Evolutionary conservation across 2,113 vertebrate species (phyloP).

Genomic region (Tringa solitaria): DNA sequence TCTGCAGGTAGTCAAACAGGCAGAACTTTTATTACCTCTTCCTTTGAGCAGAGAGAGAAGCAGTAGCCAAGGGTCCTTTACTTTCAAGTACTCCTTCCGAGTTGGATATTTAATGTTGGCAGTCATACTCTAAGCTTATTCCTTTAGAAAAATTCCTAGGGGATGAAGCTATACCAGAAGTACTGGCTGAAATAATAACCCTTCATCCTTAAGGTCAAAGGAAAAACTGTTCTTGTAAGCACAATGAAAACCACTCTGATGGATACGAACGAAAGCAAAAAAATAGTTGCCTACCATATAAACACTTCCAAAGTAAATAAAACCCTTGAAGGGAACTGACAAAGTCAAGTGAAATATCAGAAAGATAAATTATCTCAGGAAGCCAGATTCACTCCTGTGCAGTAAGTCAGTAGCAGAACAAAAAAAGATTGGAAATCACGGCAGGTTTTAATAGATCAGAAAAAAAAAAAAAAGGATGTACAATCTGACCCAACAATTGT

Average conservation of each 20-base stretch:
- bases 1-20: not conserved
- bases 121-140: not conserved
- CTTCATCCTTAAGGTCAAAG: conserved; percentile 45
- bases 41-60: not conserved
- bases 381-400: conserved; percentile 12
- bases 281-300: not conserved
- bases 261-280: not conserved
- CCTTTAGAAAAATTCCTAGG: conserved; percentile 31
- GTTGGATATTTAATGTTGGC: conserved; percentile 37
- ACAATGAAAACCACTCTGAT: not conserved
- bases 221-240: conserved; percentile 11
- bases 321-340: conserved; percentile 39
- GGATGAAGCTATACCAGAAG: conserved; percentile 9
- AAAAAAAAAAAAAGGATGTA: not conserved
- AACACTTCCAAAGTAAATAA: conserved; percentile 41
- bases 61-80: conserved; percentile 6
- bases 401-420: not conserved
- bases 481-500: not conserved
- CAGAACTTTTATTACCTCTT: not conserved
- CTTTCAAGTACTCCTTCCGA: conserved; percentile 15
- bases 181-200: conserved; percentile 33
- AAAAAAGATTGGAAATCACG: not conserved
- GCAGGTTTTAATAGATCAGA: not conserved
- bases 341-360: conserved; percentile 29
- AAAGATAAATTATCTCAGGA: conserved; percentile 44